phyloP scores from a whole-genome alignment of 2,888 invertebrate species.

The Amphiduros pacificus region DNA sequence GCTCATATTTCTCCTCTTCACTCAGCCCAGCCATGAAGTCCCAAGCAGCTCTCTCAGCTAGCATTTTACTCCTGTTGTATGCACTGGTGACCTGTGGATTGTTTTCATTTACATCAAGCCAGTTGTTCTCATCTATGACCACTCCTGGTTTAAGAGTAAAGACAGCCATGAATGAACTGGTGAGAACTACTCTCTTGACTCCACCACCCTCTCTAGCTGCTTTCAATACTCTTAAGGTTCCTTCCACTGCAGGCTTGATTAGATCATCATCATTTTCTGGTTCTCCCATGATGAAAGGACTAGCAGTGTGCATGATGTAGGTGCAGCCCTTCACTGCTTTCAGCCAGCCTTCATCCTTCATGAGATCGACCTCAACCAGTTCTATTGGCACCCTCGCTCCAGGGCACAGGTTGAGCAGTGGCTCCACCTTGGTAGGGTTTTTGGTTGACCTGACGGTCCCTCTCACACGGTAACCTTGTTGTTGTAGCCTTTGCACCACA shows the following conservation, averaged over 20 bases:
- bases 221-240: constrained; percentile 61
- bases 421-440: constrained; percentile 38
- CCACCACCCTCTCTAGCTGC: constrained; percentile 59
- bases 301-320: constrained; percentile 62
- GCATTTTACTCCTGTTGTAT: constrained; percentile 61
- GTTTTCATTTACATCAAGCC: no score
- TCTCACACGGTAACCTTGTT: constrained; percentile 39
- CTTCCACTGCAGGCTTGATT: constrained; percentile 62
- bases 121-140: no score
- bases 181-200: constrained; percentile 63
- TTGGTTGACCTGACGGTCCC: constrained; percentile 9
- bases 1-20: constrained; percentile 60
- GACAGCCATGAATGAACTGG: constrained; percentile 62
- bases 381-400: no score
- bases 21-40: constrained; percentile 62
- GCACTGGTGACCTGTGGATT: constrained; percentile 39
- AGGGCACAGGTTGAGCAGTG: constrained; percentile 47
- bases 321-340: constrained; percentile 41
- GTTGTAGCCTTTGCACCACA: constrained; percentile 60
- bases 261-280: constrained; percentile 58
- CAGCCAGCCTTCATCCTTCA: background rate
- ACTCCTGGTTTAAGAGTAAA: no score
- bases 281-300: constrained; percentile 54
- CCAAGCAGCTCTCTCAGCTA: constrained; percentile 66
- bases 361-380: background rate